Conservation (phyloP, 2,113 vertebrate species). For the Marmota flaviventris region DNA sequence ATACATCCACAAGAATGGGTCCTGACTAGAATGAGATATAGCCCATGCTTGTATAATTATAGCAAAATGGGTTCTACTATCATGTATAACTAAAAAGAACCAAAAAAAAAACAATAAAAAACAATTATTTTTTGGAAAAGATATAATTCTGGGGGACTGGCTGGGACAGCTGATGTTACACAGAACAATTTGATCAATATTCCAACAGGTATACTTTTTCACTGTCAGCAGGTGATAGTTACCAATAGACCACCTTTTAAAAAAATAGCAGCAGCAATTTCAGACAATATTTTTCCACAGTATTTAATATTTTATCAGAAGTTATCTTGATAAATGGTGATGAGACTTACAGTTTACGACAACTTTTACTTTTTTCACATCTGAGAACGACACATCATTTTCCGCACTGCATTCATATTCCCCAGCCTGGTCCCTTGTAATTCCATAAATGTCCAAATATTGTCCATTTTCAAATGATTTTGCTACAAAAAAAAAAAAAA, state of each 20-base stretch:
- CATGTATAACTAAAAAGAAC: no score
- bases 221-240: background rate
- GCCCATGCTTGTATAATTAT: no score
- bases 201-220: background rate
- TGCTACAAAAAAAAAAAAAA: slow-evolving; percentile 86
- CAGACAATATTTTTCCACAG: background rate
- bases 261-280: background rate
- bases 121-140: no score
- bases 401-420: slow-evolving; percentile 97
- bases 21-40: no score
- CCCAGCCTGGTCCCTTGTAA: slow-evolving; percentile 97
- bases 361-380: slow-evolving; percentile 96
- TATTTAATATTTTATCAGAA: background rate
- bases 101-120: no score
- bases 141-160: no score
- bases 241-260: background rate
- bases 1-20: no score
- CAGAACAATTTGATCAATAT: background rate
- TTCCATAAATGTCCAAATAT: slow-evolving; percentile 97
- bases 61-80: no score
- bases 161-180: fast-evolving
- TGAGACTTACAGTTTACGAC: slow-evolving; percentile 98
- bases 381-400: slow-evolving; percentile 96
- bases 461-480: slow-evolving; percentile 97
- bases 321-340: background rate